phyloP scores from a whole-genome alignment of 2,113 vertebrate genomes.

The Bothrops jararaca region DNA sequence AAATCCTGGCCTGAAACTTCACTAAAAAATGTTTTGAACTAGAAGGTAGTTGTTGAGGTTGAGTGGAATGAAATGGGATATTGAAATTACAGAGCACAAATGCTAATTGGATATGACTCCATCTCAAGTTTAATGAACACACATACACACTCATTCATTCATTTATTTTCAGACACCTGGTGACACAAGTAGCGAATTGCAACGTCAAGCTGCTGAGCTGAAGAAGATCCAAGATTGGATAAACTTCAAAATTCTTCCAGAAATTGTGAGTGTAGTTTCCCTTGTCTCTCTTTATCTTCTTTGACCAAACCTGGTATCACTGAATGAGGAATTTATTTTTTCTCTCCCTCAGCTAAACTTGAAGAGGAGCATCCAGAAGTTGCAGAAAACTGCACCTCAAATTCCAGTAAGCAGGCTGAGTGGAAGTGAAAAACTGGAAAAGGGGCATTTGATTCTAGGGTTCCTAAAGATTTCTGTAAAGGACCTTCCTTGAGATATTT shows the following conservation, averaged over 20 bases:
- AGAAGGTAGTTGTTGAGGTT: neutral
- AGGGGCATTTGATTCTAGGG: neutral
- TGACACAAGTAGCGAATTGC: neutral
- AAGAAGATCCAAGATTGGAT: constrained; percentile 65
- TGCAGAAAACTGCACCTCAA: constrained; percentile 27
- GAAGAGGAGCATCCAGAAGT: constrained; percentile 51
- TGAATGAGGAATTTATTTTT: neutral
- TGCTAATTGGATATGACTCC: neutral
- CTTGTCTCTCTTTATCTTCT: neutral
- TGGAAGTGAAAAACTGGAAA: neutral
- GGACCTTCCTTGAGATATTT: neutral
- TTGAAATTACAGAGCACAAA: neutral
- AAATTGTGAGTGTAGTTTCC: constrained; percentile 60
- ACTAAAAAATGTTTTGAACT: neutral
- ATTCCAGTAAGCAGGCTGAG: constrained; percentile 64
- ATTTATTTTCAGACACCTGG: neutral
- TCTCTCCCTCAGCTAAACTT: constrained; percentile 60
- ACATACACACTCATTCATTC: neutral
- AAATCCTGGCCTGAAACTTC: neutral
- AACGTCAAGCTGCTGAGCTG: constrained; percentile 28
- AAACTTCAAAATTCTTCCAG: constrained; percentile 54
- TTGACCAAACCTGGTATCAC: neutral
- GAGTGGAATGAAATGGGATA: neutral
- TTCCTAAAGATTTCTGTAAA: neutral
- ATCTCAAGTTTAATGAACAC: neutral